Conservation (phyloP, 2,113 vertebrate species). For the Mirounga angustirostris region DNA sequence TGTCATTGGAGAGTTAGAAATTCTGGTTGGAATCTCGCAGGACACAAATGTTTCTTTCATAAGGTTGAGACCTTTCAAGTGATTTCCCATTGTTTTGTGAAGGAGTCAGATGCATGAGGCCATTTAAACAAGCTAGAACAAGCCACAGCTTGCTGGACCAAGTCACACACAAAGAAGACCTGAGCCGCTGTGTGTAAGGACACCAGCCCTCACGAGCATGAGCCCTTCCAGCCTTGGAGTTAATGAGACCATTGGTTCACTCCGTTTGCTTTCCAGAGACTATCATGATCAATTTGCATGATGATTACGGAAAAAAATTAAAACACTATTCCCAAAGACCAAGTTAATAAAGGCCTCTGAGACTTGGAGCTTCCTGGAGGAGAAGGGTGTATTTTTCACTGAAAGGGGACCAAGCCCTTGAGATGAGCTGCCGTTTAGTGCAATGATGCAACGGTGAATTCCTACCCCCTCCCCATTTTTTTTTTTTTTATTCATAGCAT, state of each 20-base stretch:
- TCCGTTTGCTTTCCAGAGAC: slow-evolving; percentile 71
- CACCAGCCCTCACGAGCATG: background rate
- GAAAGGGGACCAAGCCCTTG: background rate
- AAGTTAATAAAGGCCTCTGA: slow-evolving; percentile 72
- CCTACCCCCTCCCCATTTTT: too few relatives aligned
- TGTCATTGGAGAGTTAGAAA: too few relatives aligned
- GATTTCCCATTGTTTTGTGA: background rate
- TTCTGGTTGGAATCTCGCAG: background rate
- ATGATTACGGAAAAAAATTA: slow-evolving; percentile 79
- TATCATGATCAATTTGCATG: slow-evolving; percentile 75
- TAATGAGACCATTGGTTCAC: slow-evolving; percentile 71
- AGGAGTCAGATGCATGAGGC: background rate
- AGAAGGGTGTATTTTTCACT: slow-evolving; percentile 3
- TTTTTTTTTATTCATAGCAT: background rate
- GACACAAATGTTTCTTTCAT: background rate
- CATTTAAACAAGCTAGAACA: background rate
- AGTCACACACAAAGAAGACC: background rate
- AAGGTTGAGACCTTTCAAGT: slow-evolving; percentile 19
- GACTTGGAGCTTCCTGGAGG: background rate
- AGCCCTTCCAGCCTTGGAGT: background rate
- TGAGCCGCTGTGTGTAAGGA: background rate
- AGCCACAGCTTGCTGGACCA: background rate
- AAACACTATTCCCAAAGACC: slow-evolving; percentile 75
- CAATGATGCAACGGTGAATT: background rate
- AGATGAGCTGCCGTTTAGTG: background rate